Evolutionary conservation across 2,797 vertebrate species (phyloP), one percentile per base, ranked within the genome.

Genomic region (Lates japonicus): DNA sequence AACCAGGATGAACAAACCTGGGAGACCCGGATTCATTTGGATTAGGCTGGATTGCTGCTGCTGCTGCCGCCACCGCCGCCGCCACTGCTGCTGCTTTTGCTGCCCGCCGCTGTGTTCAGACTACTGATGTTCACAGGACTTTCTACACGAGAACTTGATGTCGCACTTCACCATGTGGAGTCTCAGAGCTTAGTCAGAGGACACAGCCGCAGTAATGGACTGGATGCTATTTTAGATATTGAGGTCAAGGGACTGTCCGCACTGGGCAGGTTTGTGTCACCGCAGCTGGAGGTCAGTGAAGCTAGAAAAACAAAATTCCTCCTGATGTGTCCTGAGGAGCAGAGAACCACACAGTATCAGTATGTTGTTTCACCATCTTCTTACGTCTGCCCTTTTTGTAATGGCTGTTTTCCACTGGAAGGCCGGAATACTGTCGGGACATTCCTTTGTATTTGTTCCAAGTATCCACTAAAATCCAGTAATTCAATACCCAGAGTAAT

Each of bases 21-120:
- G 75, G 85, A 90, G 88, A 87, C 86, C 91, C 70, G 90, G 94
- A 94, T 95, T 96, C 94, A 95, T 96, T 95, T 95, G 95, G 95
- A 95, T 96, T 95, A 95, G 92, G 80, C 83, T 68, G 93, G 91
- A 95, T 95, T 94, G 93, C 84, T 75, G 72, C 85, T 79, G 82
- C n/a, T n/a, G 59, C 77, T 33, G 10, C 77, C n/a, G 42, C 73
- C 20, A 1, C 74, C 49, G 35, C 86, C 3, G 51, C n/a, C 59
- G 16, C 39, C 59, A 11, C 82, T 35, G 46, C 85, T 74, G 80
- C 85, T 70, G 80, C 84, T 85, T 63, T 70, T 25, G 77, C 87
- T 55, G 70, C 76, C 33, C 33, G 62, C 84, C 29, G 82, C 90
- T 87, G 89, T 90, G 90, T 86, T 86, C 92, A 93, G 92, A 94